Evolutionary conservation across 2,113 vertebrate species (phyloP).

Genomic region (Saccopteryx leptura): DNA sequence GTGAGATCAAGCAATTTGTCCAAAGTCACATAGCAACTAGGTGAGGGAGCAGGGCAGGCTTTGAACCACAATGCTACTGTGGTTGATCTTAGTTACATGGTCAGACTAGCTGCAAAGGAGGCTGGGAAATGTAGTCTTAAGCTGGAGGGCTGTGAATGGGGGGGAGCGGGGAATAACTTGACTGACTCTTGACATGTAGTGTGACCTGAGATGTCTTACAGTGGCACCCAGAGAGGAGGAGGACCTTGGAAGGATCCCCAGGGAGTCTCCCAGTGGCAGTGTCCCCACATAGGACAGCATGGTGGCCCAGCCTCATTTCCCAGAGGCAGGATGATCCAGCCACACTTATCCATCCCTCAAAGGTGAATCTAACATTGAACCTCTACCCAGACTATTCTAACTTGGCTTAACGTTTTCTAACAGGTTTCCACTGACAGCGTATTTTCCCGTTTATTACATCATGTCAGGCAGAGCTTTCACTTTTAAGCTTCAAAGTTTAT

Average conservation of each 20-base stretch:
- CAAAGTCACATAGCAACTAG: neutral
- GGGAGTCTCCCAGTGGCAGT: neutral
- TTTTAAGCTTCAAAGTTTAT: constrained; percentile 59
- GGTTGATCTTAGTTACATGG: neutral
- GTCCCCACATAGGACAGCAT: neutral
- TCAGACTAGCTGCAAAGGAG: neutral
- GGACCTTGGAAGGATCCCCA: neutral
- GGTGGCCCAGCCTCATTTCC: neutral
- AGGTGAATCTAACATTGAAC: neutral
- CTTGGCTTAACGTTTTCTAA: constrained; percentile 1
- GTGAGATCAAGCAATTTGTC: neutral
- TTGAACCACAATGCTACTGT: accelerated
- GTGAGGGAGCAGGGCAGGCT: neutral
- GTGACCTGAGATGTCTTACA: neutral
- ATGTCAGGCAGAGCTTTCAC: neutral
- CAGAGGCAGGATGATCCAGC: neutral
- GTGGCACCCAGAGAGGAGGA: neutral
- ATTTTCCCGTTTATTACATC: constrained; percentile 39
- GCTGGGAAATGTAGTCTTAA: constrained; percentile 66
- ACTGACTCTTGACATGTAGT: neutral
- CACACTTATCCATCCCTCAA: neutral
- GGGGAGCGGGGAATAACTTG: neutral
- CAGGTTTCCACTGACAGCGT: neutral
- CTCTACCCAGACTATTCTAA: neutral
- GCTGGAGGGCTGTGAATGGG: neutral